Evolutionary conservation across 2,888 invertebrate species (phyloP), one percentile per base, ranked within the genome.

Genomic region (Mystacides longicornis): DNA sequence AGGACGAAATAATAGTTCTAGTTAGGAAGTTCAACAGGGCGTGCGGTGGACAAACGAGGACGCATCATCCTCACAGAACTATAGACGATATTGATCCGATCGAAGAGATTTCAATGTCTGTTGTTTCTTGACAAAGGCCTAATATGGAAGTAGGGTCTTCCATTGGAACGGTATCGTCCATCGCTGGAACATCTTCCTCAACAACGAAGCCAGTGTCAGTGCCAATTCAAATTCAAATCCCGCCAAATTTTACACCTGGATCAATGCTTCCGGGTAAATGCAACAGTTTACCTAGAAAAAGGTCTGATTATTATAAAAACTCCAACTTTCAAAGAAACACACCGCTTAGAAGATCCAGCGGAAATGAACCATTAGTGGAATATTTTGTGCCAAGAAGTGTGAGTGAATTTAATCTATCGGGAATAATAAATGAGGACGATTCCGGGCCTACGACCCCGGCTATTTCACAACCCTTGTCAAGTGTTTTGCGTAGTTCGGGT

Each of bases 311-410:
- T 50, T 60, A 58, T 42, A 69, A 65, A 3, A 73, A 71, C 51
- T 72, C 72, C 52, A 71, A 77, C 62, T 87, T 88, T 65, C 82
- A 83, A 61, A 76, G 87, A 42, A 82, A 82, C 60, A 79, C 82
- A 14, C 83, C 85, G 1, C 77, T 80, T 22, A 77, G 87, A 19
- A 75, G 85, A 48, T 85, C 85, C 21, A 80, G 79, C 19, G 73
- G 80, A 53, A 77, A 79, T 52, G 85, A 83, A 63, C 81, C 81
- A 48, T 80, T 86, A 60, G 76, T 88, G 56, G 90, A 90, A 67
- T 90, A 90, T 69, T 90, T 89, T 68, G 89, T 90, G 60, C 90
- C 90, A 59, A 78, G 90, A 56, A 89, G 89, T 70, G 80, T 89
- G 56, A 89, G 89, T 71, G 90, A 89, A 68, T 90, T 90, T 66